Base-by-base conservation (phyloP, 2,113 vertebrate genomes). In the Eulemur rufifrons region DNA sequence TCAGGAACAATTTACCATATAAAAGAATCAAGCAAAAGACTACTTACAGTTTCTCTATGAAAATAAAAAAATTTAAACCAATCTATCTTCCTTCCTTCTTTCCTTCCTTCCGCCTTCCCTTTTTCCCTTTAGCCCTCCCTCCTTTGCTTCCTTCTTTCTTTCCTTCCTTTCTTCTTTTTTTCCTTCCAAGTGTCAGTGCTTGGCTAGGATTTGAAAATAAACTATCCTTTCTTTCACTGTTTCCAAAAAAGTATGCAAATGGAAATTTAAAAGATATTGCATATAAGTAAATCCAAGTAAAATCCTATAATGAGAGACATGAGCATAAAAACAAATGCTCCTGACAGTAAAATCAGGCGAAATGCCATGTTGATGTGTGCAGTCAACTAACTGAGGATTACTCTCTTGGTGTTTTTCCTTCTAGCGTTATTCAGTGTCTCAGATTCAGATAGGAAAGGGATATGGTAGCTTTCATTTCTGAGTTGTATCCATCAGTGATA, bases 141-240 rank as follows among this genome's bases (percentile, higher is more conserved):
- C 39, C 29, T 2, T 54, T 42, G 6, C 8, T 54, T 29, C 34
- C 42, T 59, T 18, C 37, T 39, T 86, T 73, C 5, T 37, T 45
- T 82, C 32, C 47, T 66, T 12, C 1, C 10, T 71, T 5, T 12
- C 27, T 73, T 4, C 39, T 17, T 50, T 54, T 34, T 34, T 89
- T 73, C 6, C 42, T 45, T 82, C 25, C 47, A 37, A 45, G 32
- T 73, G 34, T 77, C 59, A 66, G 20, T 68, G 32, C 34, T 71
- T 87, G 63, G 50, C 69, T 88, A 81, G 23, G 23, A 54, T 82
- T 96, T 69, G 54, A 87, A 90, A 92, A 87, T 50, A 89, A 92
- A 86, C 39, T 54, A 66, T 5, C 1, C 15, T 88, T 94, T 59
- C 32, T 95, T 95, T 80, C 45, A 63, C n/a, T 83, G 52, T 87